Evolutionary conservation across 2,113 vertebrate species (phyloP).

Genomic region (Nematolebias whitei): DNA sequence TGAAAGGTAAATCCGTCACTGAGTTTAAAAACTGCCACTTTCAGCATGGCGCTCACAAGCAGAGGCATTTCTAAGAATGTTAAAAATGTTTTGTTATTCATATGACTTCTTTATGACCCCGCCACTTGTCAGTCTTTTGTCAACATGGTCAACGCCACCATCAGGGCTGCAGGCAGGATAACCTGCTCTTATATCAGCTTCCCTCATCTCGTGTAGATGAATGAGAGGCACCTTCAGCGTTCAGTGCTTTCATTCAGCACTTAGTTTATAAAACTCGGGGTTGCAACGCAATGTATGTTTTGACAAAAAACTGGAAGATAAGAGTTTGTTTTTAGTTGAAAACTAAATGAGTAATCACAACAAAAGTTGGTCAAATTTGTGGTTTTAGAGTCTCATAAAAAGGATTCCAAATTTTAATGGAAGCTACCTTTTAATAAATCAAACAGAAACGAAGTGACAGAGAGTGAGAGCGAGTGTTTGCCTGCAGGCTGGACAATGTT

Average conservation of each 20-base stretch:
- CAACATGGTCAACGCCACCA: constrained; percentile 31
- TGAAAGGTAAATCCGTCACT: constrained; percentile 29
- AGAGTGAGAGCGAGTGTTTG: constrained; percentile 19
- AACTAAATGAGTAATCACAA: not conserved
- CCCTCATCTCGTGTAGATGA: not conserved
- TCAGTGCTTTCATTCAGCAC: not conserved
- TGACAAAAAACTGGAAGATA: not conserved
- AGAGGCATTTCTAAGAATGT: constrained; percentile 7
- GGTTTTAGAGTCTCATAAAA: not conserved
- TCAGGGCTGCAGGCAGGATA: constrained; percentile 35
- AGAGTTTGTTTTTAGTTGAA: too few relatives aligned
- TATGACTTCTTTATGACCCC: constrained; percentile 22
- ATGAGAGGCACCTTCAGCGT: not conserved
- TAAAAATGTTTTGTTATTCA: constrained; percentile 12
- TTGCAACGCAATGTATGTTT: not conserved
- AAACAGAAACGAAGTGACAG: constrained; percentile 7
- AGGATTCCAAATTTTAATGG: not conserved
- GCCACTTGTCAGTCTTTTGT: constrained; percentile 31
- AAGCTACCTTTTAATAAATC: constrained; percentile 19
- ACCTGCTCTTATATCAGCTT: constrained; percentile 30
- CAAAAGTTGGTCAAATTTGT: not conserved
- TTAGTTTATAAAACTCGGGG: not conserved
- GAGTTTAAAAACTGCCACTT: not conserved
- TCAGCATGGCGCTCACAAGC: not conserved
- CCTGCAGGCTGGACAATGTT: constrained; percentile 31